Evolutionary conservation across 2,113 vertebrate genomes (phyloP), one percentile per base, ranked within the genome.

Genomic region (Anarrhichthys ocellatus): DNA sequence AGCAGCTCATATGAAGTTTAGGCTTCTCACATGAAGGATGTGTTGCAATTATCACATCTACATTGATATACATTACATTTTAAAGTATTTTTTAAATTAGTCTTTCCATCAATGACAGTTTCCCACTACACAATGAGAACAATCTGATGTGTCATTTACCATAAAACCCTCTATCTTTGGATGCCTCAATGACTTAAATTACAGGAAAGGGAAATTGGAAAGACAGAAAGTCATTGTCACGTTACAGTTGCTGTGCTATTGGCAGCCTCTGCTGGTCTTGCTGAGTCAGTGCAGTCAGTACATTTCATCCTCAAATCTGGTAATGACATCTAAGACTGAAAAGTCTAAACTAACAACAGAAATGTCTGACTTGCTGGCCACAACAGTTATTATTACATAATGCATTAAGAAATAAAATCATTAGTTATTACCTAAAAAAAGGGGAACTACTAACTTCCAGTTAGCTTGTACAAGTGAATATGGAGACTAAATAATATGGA

Each of bases 261-360:
- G 24, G 59, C 72, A 34, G 4, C 73, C 80, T 76, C 78, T 79
- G 75, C 56, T 82, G 88, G 77, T 29, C 15, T 42, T 65, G 8
- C 27, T 13, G 1, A 22, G 62, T 52, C 36, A 76, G 3, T 70
- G 32, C 73, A 61, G 8, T 46, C 9, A 29, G 6, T 56, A 32
- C 14, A 56, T 71, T 71, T 29, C 9, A 56, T 50, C 20, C 24
- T 40, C 9, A 24, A 9, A 52, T 61, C 29, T 81, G 6, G 5
- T 9, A 14, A 34, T 24, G n/a, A 11, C 32, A 14, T 17, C 50
- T n/a, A 22, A 50, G n/a, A 68, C 40, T 36, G 5, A 7, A 63
- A 50, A 34, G 9, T 32, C 48, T 32, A 27, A 1, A 17, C 36
- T 29, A 9, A 11, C 20, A 68, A 9, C 3, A 36, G 34, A 58